Evolutionary conservation across 2,113 vertebrate genomes (phyloP), one percentile per base, ranked within the genome.

Genomic region (Centropus bengalensis): DNA sequence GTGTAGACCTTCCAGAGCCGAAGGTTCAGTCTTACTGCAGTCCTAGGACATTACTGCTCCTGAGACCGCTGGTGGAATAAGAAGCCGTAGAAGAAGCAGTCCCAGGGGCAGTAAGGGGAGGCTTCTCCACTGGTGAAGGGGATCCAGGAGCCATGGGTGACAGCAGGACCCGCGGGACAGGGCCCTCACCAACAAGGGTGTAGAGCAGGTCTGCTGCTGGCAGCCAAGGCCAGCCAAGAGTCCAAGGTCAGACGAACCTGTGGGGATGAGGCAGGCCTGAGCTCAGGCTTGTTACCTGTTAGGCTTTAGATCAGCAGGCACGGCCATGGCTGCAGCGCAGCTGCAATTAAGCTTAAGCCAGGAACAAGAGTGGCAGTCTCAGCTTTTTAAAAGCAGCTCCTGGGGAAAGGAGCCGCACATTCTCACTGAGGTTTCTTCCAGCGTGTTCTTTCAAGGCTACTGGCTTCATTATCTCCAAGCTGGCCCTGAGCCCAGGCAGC

Each of bases 41-140:
- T 69, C 40, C 23, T 45, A 45, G 21, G 11, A 28, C 52, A 1
- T 44, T 55, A 67, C 22, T 40, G 24, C 36, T 81, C 52, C 45
- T 10, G 33, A 60, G 30, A 71, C 40, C 45, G 47, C 76, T 45
- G 59, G 21, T 45, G 12, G 36, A 60, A 86, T 0, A 1, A 27
- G 59, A 86, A 82, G 52, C 17, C 13, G 5, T 9, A 55, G 16
- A 62, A 73, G 30, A 1, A 62, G 27, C 42, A 56, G 54, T 44
- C 22, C 49, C 1, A 1, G 22, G 18, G 36, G 6, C 58, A 51
- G 47, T 0, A 0, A 73, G 40, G 30, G 11, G 18, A 81, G 47
- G 19, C 54, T 68, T 40, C 40, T 44, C 12, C 1, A 1, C 20
- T 27, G 28, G 33, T 21, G 20, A 69, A 52, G 21, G 28, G 32